Conservation (phyloP, 1,140 invertebrate species). For the Tyrophagus putrescentiae region DNA sequence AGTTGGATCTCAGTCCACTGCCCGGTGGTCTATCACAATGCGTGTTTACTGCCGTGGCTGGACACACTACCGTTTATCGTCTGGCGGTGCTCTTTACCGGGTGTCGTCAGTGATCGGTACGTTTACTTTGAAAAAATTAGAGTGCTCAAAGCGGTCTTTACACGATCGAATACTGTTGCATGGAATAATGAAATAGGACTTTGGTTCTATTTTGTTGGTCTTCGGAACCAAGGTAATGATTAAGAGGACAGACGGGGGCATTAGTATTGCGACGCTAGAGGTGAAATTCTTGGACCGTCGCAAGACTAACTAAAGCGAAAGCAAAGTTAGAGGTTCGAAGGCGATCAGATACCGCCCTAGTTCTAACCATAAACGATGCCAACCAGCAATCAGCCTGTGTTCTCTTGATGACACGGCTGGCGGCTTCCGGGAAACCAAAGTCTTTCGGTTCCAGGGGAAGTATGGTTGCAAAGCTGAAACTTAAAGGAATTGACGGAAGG, state of each 20-base stretch:
- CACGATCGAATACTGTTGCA: slow-evolving; percentile 47
- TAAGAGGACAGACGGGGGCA: slow-evolving; percentile 36
- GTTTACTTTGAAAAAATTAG: slow-evolving; percentile 66
- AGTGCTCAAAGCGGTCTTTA: slow-evolving; percentile 37
- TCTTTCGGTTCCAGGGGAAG: slow-evolving; percentile 68
- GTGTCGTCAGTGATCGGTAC: slow-evolving; percentile 36
- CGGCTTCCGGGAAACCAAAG: slow-evolving; percentile 48
- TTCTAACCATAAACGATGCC: slow-evolving; percentile 73
- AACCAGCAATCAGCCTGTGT: slow-evolving; percentile 51
- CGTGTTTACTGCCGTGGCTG: slow-evolving; percentile 6
- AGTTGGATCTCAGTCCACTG: slow-evolving; percentile 35
- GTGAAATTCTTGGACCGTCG: slow-evolving; percentile 53
- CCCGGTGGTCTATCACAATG: slow-evolving; percentile 36
- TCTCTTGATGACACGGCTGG: slow-evolving; percentile 34
- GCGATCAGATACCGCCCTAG: slow-evolving; percentile 66
- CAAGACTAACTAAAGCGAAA: slow-evolving; percentile 57
- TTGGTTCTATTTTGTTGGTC: slow-evolving; percentile 49
- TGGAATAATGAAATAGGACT: slow-evolving; percentile 67
- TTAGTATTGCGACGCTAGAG: slow-evolving; percentile 47
- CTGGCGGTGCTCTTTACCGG: slow-evolving; percentile 33
- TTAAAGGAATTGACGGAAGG: slow-evolving; percentile 45
- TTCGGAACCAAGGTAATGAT: slow-evolving; percentile 54
- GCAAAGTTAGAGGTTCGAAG: slow-evolving; percentile 68
- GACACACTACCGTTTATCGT: slow-evolving; percentile 24
- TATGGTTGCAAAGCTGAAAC: slow-evolving; percentile 85